Evolutionary conservation across 2,797 vertebrate genomes (phyloP), one percentile per base, ranked within the genome.

Genomic region (Crocodylus rhombifer): DNA sequence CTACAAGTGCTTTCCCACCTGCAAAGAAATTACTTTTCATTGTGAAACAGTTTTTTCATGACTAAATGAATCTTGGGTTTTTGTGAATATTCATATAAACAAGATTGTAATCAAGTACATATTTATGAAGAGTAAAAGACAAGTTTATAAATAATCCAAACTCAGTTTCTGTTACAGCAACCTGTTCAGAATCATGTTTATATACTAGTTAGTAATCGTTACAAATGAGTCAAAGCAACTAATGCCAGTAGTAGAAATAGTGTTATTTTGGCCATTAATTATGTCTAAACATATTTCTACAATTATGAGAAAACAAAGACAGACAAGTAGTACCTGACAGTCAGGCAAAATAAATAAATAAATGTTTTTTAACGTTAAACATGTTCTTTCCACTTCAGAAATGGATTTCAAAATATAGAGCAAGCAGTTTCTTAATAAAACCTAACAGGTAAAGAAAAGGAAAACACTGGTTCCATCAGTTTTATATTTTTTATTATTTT

Each of bases 21-120:
- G 81, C 7, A 77, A 75, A n/a, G 13, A 85, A 18, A 10, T 76
- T 93, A 63, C 55, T 8, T 87, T 79, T 30, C 15, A 67, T 60
- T 57, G 51, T 71, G 82, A 92, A 90, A 92, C 8, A 16, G 91
- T 58, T 95, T 78, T 7, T 85, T 83, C 80, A 88, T 80, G 61
- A 88, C 51, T 84, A 84, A 91, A 82, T 36, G 5, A 28, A 4
- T 90, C 64, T 56, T 80, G 12, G 7, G 51, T 88, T 58, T 60
- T 82, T 77, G 36, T 0, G 0, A 55, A 60, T 2, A 33, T 60
- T 89, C 64, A 58, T 33, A 82, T 26, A 4, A 80, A 69, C 4
- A 1, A 33, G 5, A 71, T 79, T 87, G 76, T 82, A 14, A 42
- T 83, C 21, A 88, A 88, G 33, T 61, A 51, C 4, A 20, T 30